Percentiles rank a stretch among this genome's conserved stretches.
phyloP scores from a whole-genome alignment of 2,888 invertebrate genomes.

The Eristalis pertinax region DNA sequence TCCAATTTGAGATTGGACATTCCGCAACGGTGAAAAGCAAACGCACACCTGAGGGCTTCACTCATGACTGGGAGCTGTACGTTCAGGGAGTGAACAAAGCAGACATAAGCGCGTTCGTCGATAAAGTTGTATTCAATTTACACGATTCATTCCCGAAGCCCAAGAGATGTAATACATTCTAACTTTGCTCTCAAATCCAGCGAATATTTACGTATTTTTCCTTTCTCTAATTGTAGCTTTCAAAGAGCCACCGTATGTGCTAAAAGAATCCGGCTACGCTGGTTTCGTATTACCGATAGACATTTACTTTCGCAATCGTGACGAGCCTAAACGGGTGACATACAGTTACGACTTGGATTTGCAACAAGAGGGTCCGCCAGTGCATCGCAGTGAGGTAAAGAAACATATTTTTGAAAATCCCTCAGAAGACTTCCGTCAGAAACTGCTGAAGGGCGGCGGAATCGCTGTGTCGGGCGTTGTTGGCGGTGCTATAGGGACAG shows the following conservation, averaged over 20 bases:
- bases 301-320: constrained; percentile 92
- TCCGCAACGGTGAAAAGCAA: constrained; percentile 91
- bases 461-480: constrained; percentile 80
- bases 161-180: constrained; percentile 87
- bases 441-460: constrained; percentile 93
- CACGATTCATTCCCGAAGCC: constrained; percentile 97
- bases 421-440: constrained; percentile 93
- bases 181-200: not conserved
- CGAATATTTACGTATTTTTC: too few species aligned
- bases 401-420: constrained; percentile 92
- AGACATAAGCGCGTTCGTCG: constrained; percentile 94
- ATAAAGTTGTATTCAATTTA: constrained; percentile 94
- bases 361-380: constrained; percentile 88
- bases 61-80: constrained; percentile 98
- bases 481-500: constrained; percentile 74
- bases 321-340: constrained; percentile 92
- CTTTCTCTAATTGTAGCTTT: constrained; percentile 85
- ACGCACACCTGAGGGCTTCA: constrained; percentile 93
- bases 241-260: constrained; percentile 94
- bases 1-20: constrained; percentile 96
- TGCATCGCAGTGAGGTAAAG: constrained; percentile 88
- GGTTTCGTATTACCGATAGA: constrained; percentile 95
- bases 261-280: constrained; percentile 97
- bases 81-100: constrained; percentile 93
- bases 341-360: constrained; percentile 93